Evolutionary conservation across 35 echinoderm and acorn worm genomes (phyloP), one percentile per base, ranked within the genome.

Genomic region (Diadema setosum): DNA sequence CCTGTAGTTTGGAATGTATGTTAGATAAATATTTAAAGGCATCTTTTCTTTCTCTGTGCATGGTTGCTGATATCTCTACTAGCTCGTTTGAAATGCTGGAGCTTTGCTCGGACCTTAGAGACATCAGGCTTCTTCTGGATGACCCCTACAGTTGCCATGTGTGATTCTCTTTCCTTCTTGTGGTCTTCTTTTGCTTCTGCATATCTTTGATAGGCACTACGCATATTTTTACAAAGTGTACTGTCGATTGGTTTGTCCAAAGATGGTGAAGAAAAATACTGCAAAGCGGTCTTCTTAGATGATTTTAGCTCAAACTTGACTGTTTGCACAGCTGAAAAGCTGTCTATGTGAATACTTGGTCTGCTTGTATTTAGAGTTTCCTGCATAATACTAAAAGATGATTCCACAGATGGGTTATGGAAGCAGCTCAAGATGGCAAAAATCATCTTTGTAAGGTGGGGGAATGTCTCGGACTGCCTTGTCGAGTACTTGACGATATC

Each of bases 371-470:
- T 81, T 12, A 81, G 26, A 42, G 39, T 43, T 26, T 81, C 37
- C 39, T 33, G 29, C 75, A 81, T 81, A 43, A 81, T 81, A 81
- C 75, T 81, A 41, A 81, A 81, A 42, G 75, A 81, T 81, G 75
- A 81, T 43, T 81, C 75, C 12, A 81, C 39, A 6, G 39, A 20
- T 12, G 65, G 65, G 8, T 26, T 26, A 81, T 81, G 37, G 37
- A 81, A 81, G 37, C 75, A 81, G 26, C 29, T 81, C 26, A 81
- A 43, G 12, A 81, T 5, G 12, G 75, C 75, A 33, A 40, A 40
- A 43, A 81, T 12, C 26, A 81, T 43, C 26, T 81, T 81, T 5
- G 75, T 40, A 32, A 81, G 75, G 39, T 81, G 75, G 12, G 39
- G 75, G 39, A 9, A 41, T 40, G 29, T 42, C 12, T 12, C 37